A percentile compares a stretch with the other conserved stretches of the same genome.
Conservation (phyloP, 1,140 invertebrate genomes). For the Drosophila lini region DNA sequence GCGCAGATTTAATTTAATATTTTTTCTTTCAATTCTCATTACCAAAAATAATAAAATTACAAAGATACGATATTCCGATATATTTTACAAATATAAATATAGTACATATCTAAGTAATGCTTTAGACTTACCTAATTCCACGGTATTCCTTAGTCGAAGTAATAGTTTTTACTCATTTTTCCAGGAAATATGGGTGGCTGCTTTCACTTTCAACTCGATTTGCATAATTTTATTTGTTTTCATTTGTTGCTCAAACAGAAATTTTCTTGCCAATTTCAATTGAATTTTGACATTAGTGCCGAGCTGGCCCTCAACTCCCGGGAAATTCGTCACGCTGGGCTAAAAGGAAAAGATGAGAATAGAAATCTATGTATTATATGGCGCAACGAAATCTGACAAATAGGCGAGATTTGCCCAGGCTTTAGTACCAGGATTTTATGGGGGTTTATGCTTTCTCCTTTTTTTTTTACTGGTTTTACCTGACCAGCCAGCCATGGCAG, state of each 20-base stretch:
- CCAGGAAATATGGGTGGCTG: conserved; percentile 10
- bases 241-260: conserved; percentile 51
- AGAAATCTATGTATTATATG: conserved; percentile 23
- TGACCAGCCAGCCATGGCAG: conserved; percentile 47
- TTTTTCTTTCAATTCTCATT: not conserved
- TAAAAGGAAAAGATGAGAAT: conserved; percentile 1
- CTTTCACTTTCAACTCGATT: conserved; percentile 54
- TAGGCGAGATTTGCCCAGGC: conserved; percentile 60
- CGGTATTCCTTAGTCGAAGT: not conserved
- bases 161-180: too few relatives aligned
- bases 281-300: conserved; percentile 78
- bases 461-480: conserved; percentile 43
- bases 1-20: not conserved
- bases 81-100: not conserved
- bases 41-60: too few relatives aligned
- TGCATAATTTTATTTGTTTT: conserved; percentile 78
- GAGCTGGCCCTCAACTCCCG: not conserved
- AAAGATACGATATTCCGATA: not conserved
- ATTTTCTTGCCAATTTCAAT: conserved; percentile 57
- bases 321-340: conserved; percentile 55
- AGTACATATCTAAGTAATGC: not conserved
- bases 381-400: conserved; percentile 56
- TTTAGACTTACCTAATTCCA: not conserved
- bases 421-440: conserved; percentile 27
- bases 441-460: not conserved